Conservation (phyloP, 2,797 vertebrate species). For the Eospalax fontanierii region DNA sequence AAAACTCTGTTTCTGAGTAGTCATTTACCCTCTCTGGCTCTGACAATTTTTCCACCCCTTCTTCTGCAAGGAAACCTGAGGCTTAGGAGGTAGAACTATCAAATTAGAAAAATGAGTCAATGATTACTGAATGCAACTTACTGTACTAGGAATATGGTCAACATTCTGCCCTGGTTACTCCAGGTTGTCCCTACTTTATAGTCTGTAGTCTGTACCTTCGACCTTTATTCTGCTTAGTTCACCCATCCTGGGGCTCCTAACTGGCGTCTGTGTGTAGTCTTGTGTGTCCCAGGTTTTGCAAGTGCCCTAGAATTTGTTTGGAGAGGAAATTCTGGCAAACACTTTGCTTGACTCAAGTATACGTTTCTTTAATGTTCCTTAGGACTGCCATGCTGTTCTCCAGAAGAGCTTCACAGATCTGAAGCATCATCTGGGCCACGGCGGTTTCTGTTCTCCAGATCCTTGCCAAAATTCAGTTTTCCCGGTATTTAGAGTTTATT, state of each 20-base stretch:
- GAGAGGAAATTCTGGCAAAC: neutral
- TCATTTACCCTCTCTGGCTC: no score
- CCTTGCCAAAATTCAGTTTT: neutral
- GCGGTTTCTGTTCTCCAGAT: neutral
- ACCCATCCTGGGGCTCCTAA: neutral
- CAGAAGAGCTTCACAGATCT: neutral
- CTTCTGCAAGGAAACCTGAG: no score
- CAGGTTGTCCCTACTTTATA: neutral
- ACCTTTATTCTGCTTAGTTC: neutral
- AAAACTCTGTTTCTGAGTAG: no score
- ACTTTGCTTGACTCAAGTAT: neutral
- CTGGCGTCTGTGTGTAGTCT: neutral
- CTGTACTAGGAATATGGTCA: neutral
- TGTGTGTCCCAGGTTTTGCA: no score
- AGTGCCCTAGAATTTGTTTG: neutral
- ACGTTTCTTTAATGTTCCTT: neutral
- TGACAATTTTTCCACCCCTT: no score
- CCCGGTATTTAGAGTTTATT: neutral
- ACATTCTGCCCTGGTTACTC: neutral
- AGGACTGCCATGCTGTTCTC: neutral
- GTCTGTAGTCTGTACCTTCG: neutral
- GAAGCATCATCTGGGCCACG: neutral
- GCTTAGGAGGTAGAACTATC: no score
- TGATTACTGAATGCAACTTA: neutral
- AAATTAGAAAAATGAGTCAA: neutral